Percentiles rank a stretch among this genome's conserved stretches.
Conservation (phyloP, 2,113 vertebrate species). For the Sinocyclocheilus maitianheensis region DNA sequence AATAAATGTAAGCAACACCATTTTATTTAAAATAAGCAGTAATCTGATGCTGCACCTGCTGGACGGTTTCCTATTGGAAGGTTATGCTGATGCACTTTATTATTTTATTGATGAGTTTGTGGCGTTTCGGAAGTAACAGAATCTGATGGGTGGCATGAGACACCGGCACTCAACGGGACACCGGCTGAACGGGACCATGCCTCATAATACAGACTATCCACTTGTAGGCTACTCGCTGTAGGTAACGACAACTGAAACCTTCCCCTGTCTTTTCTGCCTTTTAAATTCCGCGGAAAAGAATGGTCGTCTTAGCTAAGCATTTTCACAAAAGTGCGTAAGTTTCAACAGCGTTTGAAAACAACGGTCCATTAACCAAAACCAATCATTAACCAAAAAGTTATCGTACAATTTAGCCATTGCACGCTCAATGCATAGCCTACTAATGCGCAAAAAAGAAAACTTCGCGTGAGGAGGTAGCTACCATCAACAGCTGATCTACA, state of each 20-base stretch:
- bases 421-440: too few species aligned
- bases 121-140: slow-evolving; percentile 2
- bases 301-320: too few species aligned
- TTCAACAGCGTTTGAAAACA: too few species aligned
- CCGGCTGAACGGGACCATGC: background rate
- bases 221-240: background rate
- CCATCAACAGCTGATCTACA: background rate
- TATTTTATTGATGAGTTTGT: slow-evolving; percentile 6
- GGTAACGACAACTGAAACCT: background rate
- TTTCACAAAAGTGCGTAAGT: too few species aligned
- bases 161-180: slow-evolving; percentile 8
- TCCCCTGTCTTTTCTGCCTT: background rate
- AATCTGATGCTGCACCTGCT: slow-evolving; percentile 14
- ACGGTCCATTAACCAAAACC: too few species aligned
- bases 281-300: background rate
- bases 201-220: background rate
- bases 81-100: slow-evolving; percentile 1
- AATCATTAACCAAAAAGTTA: too few species aligned
- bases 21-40: background rate
- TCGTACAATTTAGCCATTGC: background rate
- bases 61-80: background rate
- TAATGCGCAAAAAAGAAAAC: too few species aligned
- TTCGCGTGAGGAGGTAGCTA: background rate
- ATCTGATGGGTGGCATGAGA: slow-evolving; percentile 15
- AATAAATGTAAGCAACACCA: background rate